A percentile compares a stretch with the other conserved stretches of the same genome.
phyloP scores from a whole-genome alignment of 1,140 invertebrate genomes.

The Lamellibrachia luymesi region DNA sequence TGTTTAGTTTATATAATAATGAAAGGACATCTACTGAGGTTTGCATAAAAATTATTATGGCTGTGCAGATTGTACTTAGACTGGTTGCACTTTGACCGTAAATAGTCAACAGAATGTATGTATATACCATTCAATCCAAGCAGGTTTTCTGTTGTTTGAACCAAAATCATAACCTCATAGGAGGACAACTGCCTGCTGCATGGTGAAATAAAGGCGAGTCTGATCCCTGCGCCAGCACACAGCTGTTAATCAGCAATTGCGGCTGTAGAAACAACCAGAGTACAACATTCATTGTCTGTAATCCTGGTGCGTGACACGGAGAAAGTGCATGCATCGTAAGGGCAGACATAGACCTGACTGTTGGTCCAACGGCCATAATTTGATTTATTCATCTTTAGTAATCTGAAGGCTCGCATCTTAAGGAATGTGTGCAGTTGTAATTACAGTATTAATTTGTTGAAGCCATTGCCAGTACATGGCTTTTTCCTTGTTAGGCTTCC shows the following conservation, averaged over 20 bases:
- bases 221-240: neutral
- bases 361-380: conserved; percentile 10
- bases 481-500: too few species aligned
- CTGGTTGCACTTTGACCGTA: too few species aligned
- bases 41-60: too few species aligned
- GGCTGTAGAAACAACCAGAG: conserved; percentile 16
- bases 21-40: too few species aligned
- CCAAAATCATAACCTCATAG: too few species aligned
- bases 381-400: conserved; percentile 52
- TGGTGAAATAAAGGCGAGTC: conserved; percentile 25
- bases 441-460: neutral
- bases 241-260: neutral
- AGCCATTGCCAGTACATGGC: too few species aligned
- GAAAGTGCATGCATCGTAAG: conserved; percentile 32
- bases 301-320: conserved; percentile 36
- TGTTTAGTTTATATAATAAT: too few species aligned
- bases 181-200: too few species aligned
- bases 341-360: conserved; percentile 31
- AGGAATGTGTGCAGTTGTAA: neutral
- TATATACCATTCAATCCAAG: too few species aligned
- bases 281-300: conserved; percentile 32
- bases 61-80: too few species aligned
- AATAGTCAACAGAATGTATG: too few species aligned
- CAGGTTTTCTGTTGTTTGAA: too few species aligned
- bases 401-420: conserved; percentile 45